Conservation (phyloP, 2,113 vertebrate species). For the Nicator chloris region DNA sequence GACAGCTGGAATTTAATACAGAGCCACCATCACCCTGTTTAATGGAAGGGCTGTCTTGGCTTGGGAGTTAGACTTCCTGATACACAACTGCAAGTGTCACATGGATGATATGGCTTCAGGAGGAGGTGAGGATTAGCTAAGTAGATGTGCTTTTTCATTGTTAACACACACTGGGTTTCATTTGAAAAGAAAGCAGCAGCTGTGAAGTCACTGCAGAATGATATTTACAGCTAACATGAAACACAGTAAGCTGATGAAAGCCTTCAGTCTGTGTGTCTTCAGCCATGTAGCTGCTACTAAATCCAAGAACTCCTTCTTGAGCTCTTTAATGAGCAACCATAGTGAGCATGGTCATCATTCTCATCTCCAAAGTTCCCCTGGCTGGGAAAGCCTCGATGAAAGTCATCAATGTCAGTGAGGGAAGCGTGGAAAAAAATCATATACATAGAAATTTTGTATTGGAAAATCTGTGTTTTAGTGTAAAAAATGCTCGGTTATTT, state of each 20-base stretch:
- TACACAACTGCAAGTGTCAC: neutral
- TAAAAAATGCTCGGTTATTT: neutral
- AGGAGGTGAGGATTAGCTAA: neutral
- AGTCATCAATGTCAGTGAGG: neutral
- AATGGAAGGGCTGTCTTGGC: neutral
- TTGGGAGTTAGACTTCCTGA: neutral
- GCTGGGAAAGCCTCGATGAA: neutral
- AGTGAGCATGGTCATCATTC: neutral
- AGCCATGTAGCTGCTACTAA: neutral
- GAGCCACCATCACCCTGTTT: neutral
- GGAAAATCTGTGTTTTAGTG: neutral
- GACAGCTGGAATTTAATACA: neutral
- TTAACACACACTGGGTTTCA: neutral
- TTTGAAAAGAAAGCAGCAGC: neutral
- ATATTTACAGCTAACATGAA: neutral
- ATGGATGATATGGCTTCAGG: neutral
- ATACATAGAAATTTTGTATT: neutral
- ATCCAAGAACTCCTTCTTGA: neutral
- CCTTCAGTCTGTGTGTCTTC: neutral
- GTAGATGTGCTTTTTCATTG: neutral
- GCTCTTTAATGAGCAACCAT: neutral
- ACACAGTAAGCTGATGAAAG: neutral
- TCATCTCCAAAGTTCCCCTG: neutral
- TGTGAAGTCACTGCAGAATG: neutral
- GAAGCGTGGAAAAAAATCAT: rapidly evolving